Evolutionary conservation across 2,113 vertebrate species (phyloP), one percentile per base, ranked within the genome.

Genomic region (Syrmaticus mikado): DNA sequence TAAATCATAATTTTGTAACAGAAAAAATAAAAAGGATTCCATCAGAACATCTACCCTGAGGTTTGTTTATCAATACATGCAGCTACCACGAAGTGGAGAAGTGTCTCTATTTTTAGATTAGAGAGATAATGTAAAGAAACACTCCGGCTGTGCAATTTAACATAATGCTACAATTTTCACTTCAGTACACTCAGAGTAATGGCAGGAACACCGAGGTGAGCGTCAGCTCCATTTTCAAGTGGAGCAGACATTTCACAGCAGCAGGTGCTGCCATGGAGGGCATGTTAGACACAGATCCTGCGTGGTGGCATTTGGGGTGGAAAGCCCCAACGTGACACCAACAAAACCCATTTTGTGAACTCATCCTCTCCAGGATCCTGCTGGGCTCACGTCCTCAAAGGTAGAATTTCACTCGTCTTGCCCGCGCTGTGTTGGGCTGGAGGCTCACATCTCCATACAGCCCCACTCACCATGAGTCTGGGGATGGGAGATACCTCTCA

Each of bases 31-130:
- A 62, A 62, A 27, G 24, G 2, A 34, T 58, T 87, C 41, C 18
- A 70, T 80, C 45, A 50, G 34, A 79, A 70, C 21, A 2, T 71
- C 89, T 85, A 58, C 45, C 40, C 45, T 61, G 12, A 77, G 82
- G 55, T 66, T 93, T 93, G 53, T 90, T 95, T 91, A 71, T 76
- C 68, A 74, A 64, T 85, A 62, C 25, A 41, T 20, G 25, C 53
- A 76, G 67, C 67, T 73, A 60, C 79, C 2, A 4, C 17, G 40
- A 80, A 88, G 28, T 17, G 18, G 36, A 70, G 75, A 85, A 82
- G 50, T 62, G 36, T 58, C 32, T 53, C 71, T 91, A 80, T 94
- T 91, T 96, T 90, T 93, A 91, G 61, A 55, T 84, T 41, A 75
- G 61, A 78, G 71, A 88, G 48, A 89, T 62, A 85, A 80, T 79